Conservation (phyloP, 2,888 invertebrate genomes). For the Empis livida region DNA sequence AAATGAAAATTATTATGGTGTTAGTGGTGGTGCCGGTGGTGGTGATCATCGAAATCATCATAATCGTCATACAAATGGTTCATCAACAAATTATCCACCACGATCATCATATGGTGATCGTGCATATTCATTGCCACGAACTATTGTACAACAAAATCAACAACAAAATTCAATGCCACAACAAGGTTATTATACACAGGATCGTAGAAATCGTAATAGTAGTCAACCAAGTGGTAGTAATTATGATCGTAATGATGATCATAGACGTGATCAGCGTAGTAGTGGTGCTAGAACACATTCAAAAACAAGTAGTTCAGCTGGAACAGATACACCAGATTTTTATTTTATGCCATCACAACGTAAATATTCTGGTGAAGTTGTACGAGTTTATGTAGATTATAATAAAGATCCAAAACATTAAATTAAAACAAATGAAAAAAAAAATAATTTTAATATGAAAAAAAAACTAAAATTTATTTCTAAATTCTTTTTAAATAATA, state of each 20-base stretch:
- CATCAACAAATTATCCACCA: conserved; percentile 10
- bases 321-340: conserved; percentile 55
- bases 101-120: conserved; percentile 42
- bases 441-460: not conserved
- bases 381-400: conserved; percentile 71
- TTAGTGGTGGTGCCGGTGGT: conserved; percentile 11
- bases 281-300: conserved; percentile 29
- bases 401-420: conserved; percentile 52
- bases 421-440: not conserved
- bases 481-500: too few species aligned
- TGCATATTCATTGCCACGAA: conserved; percentile 64
- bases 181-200: conserved; percentile 41
- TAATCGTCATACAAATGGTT: conserved; percentile 8
- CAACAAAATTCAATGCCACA: conserved; percentile 24
- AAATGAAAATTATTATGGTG: conserved; percentile 2
- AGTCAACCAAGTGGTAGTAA: conserved; percentile 7
- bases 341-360: conserved; percentile 93
- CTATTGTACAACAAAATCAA: conserved; percentile 38
- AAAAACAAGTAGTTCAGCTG: conserved; percentile 26
- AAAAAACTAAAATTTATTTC: too few species aligned
- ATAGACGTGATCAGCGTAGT: conserved; percentile 23
- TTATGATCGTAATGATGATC: conserved; percentile 7
- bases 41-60: conserved; percentile 8
- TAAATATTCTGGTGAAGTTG: conserved; percentile 84
- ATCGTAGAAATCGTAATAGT: conserved; percentile 34